Percentiles rank a stretch among this genome's conserved stretches.
Conservation (phyloP, 2,888 invertebrate species). For the Cistogaster globosa region DNA sequence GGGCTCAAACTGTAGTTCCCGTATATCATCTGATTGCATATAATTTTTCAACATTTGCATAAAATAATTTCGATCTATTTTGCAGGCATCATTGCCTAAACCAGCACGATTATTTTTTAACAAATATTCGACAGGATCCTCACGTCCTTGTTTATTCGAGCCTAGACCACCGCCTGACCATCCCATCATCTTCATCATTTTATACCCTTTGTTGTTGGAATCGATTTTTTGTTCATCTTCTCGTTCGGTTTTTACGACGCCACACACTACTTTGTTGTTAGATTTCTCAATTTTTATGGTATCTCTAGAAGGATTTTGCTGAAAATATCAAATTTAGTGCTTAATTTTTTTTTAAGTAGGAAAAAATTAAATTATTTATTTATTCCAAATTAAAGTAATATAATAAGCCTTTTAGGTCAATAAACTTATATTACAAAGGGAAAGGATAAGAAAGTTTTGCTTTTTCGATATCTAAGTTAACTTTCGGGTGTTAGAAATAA, state of each 20-base stretch:
- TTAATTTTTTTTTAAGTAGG: too few species aligned
- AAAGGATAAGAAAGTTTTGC: too few species aligned
- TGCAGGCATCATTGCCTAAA: slow-evolving; percentile 76
- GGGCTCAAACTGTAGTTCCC: slow-evolving; percentile 85
- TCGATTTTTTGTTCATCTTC: slow-evolving; percentile 77
- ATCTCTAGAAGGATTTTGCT: slow-evolving; percentile 78
- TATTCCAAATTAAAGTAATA: too few species aligned
- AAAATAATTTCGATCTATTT: slow-evolving; percentile 76
- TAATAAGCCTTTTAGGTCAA: too few species aligned
- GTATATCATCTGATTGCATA: slow-evolving; percentile 83
- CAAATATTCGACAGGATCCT: slow-evolving; percentile 85
- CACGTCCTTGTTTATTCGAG: slow-evolving; percentile 85
- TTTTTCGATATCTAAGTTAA: too few species aligned
- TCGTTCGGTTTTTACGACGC: slow-evolving; percentile 75
- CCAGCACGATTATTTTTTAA: slow-evolving; percentile 81
- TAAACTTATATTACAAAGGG: too few species aligned
- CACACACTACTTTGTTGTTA: slow-evolving; percentile 77
- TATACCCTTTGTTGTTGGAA: slow-evolving; percentile 81
- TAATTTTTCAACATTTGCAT: slow-evolving; percentile 81
- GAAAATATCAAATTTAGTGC: neutral
- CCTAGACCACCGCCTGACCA: slow-evolving; percentile 90
- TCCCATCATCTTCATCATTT: slow-evolving; percentile 88
- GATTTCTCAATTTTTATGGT: slow-evolving; percentile 79
- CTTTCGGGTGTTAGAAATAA: too few species aligned
- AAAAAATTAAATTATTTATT: too few species aligned